phyloP scores from a whole-genome alignment of 2,113 vertebrate genomes.

The Sylvilagus bachmani region DNA sequence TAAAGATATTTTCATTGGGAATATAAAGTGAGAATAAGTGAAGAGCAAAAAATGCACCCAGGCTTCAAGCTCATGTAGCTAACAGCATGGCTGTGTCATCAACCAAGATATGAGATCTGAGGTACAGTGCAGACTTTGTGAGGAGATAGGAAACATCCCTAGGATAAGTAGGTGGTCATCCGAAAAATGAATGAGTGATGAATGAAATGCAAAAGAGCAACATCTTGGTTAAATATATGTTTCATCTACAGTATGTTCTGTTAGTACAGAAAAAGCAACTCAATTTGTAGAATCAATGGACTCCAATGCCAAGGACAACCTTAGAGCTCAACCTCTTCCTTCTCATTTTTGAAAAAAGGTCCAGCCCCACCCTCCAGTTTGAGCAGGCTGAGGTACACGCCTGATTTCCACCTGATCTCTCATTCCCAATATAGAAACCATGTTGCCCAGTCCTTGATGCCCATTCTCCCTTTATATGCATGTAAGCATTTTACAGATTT shows the following conservation, averaged over 20 bases:
- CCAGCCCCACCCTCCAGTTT: neutral
- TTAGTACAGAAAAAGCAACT: neutral
- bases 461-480: neutral
- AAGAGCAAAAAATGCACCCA: neutral
- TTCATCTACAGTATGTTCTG: neutral
- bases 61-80: neutral
- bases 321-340: neutral
- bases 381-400: neutral
- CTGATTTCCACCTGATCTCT: neutral
- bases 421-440: neutral
- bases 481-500: neutral
- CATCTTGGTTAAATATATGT: neutral
- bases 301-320: neutral
- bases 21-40: neutral
- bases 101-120: neutral
- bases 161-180: neutral
- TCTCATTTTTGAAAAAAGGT: neutral
- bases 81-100: neutral
- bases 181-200: neutral
- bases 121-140: neutral
- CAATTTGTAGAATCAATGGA: constrained; percentile 59
- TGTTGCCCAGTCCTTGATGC: neutral
- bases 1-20: neutral
- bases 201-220: neutral
- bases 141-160: neutral